These are phyloP conservation scores for Hypercompe scribonia DNA, from an alignment of 2,888 invertebrate species.

Conservation along the genomic window DNA sequence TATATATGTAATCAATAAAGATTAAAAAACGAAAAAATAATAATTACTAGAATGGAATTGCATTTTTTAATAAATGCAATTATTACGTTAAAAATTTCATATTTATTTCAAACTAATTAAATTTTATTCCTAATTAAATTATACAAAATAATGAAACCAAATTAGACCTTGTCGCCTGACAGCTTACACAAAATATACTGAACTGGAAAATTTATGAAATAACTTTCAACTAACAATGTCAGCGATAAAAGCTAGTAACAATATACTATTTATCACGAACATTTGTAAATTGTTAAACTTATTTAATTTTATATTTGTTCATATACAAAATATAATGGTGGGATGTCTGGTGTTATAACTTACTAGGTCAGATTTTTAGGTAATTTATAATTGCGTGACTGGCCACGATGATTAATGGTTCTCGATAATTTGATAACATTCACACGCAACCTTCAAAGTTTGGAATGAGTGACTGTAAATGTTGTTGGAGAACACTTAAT, in stretches of 20 bases:
- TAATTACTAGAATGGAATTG: too few relatives aligned
- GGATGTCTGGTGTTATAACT: not conserved
- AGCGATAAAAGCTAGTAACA: too few relatives aligned
- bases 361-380: not conserved
- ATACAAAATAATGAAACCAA: too few relatives aligned
- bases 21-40: too few relatives aligned
- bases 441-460: not conserved
- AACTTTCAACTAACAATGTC: not conserved
- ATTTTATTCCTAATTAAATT: not conserved
- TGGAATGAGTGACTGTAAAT: not conserved
- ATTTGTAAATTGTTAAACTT: too few relatives aligned
- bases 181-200: too few relatives aligned
- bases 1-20: too few relatives aligned
- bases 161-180: too few relatives aligned
- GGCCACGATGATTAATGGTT: not conserved
- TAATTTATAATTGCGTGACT: not conserved
- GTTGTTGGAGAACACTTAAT: not conserved
- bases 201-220: too few relatives aligned
- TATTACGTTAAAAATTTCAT: not conserved
- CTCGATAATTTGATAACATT: not conserved
- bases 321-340: not conserved
- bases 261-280: too few relatives aligned
- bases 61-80: too few relatives aligned
- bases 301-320: too few relatives aligned
- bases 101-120: not conserved